phyloP scores from a whole-genome alignment of 1,140 invertebrate genomes.

The Caerostris darwini region DNA sequence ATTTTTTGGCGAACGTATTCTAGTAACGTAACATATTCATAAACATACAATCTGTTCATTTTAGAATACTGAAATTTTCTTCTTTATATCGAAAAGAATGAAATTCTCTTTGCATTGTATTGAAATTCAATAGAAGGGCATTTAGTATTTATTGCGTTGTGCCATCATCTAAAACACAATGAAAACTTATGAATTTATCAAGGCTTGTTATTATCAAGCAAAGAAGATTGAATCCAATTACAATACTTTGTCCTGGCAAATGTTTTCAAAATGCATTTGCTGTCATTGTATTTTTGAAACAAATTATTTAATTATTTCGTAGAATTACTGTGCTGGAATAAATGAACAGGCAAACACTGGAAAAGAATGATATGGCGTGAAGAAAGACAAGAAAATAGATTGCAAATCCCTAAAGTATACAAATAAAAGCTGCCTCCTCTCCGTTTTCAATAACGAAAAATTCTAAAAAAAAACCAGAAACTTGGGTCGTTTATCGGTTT shows the following conservation, averaged over 20 bases:
- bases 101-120: not conserved
- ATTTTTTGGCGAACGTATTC: too few relatives aligned
- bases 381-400: conserved; percentile 6
- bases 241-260: not conserved
- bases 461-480: not conserved
- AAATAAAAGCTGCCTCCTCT: not conserved
- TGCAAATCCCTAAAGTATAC: not conserved
- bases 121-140: not conserved
- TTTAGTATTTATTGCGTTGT: not conserved
- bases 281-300: not conserved
- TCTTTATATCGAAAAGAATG: not conserved
- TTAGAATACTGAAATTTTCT: not conserved
- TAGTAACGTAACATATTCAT: too few relatives aligned
- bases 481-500: not conserved
- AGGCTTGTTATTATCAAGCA: not conserved
- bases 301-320: conserved; percentile 25
- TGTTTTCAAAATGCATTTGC: not conserved
- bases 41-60: too few relatives aligned
- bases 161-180: not conserved
- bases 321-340: not conserved
- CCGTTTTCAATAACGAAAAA: not conserved
- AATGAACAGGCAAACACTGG: not conserved
- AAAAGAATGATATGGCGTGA: not conserved
- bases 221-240: conserved; percentile 11
- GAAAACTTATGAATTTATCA: not conserved